Conservation (phyloP, 2,113 vertebrate genomes). For the Calonectris borealis region DNA sequence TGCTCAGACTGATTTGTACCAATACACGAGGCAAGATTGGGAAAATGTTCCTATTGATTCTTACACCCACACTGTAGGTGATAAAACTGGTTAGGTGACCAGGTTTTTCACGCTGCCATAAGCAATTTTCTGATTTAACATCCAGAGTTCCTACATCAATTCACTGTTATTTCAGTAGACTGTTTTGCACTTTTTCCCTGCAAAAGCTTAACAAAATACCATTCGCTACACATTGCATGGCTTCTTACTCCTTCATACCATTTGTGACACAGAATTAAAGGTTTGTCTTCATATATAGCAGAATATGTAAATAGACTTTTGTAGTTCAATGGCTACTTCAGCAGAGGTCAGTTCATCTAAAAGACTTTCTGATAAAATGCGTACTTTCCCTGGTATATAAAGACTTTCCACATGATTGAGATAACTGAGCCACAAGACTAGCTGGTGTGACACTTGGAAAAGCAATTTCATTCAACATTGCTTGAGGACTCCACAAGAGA, state of each 20-base stretch:
- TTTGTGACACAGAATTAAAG: neutral
- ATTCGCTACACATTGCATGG: rapidly evolving
- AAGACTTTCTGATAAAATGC: neutral
- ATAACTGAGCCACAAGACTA: neutral
- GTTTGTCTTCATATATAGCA: neutral
- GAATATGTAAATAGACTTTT: neutral
- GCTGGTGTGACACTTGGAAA: neutral
- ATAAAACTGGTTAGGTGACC: neutral
- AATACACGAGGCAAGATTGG: neutral
- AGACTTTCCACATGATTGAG: neutral
- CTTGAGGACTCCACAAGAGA: neutral
- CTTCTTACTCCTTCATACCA: neutral
- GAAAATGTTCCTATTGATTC: constrained; percentile 14
- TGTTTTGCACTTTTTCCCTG: neutral
- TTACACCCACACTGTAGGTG: neutral
- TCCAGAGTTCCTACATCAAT: neutral
- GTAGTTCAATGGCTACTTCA: neutral
- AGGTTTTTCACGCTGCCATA: neutral
- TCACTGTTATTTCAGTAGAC: neutral
- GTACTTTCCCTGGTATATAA: neutral
- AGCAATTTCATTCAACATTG: neutral
- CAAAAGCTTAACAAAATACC: neutral
- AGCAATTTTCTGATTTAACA: neutral
- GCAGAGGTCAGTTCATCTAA: neutral
- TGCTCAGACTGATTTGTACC: constrained; percentile 9